phyloP scores from a whole-genome alignment of 2,797 vertebrate species.

The Petrocephalus sullivani region DNA sequence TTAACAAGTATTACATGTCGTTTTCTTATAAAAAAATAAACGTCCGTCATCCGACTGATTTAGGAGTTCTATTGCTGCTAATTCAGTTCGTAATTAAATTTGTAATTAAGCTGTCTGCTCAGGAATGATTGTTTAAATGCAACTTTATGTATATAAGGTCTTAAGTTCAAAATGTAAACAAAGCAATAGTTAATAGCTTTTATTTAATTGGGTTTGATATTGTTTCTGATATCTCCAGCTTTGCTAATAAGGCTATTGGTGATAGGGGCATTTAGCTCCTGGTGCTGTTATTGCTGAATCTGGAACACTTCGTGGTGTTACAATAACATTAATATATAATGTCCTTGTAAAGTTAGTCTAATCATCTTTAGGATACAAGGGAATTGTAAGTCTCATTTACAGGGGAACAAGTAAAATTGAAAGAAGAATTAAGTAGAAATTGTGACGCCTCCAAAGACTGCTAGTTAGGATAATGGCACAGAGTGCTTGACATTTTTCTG shows the following conservation, averaged over 20 bases:
- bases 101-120: not conserved
- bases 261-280: not conserved
- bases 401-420: not conserved
- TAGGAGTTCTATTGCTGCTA: not conserved
- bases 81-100: not conserved
- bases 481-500: not conserved
- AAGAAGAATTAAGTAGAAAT: not conserved
- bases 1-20: not conserved
- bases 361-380: not conserved
- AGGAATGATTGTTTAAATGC: not conserved
- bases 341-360: not conserved
- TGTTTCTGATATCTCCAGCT: not conserved
- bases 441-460: not conserved
- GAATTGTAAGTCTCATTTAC: not conserved
- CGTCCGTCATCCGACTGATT: not conserved
- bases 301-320: not conserved
- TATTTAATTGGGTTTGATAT: conserved; percentile 6
- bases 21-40: not conserved
- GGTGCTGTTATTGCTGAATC: not conserved
- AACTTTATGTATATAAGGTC: not conserved
- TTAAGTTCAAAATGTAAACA: not conserved
- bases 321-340: not conserved
- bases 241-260: not conserved
- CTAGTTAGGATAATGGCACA: not conserved
- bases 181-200: not conserved